Evolutionary conservation across 2,797 vertebrate species (phyloP).

Genomic region (Sphaeramia orbicularis): DNA sequence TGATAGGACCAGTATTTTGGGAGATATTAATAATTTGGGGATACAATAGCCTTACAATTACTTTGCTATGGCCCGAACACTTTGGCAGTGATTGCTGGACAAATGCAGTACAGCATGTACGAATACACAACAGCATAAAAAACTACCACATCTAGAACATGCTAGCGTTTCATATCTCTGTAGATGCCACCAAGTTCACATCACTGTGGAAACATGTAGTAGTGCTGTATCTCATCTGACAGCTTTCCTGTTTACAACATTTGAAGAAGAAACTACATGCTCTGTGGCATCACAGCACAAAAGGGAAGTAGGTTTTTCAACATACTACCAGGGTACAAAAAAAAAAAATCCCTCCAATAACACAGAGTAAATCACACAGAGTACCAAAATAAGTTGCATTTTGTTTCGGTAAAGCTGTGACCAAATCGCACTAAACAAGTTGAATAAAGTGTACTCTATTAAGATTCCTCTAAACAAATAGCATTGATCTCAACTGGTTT

Average conservation of each 20-base stretch:
- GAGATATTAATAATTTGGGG: no score
- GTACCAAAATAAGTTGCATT: neutral
- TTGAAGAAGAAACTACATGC: slow-evolving; percentile 54
- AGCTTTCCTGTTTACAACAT: slow-evolving; percentile 72
- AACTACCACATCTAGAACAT: no score
- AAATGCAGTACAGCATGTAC: no score
- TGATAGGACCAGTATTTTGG: no score
- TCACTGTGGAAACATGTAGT: slow-evolving; percentile 12
- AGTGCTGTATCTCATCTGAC: slow-evolving; percentile 32
- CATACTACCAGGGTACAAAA: slow-evolving; percentile 20
- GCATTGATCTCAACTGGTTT: slow-evolving; percentile 3
- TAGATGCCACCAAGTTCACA: slow-evolving; percentile 7
- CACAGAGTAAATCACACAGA: slow-evolving; percentile 20
- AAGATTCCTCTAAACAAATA: neutral
- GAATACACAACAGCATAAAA: no score
- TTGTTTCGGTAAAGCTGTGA: neutral
- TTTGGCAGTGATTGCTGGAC: no score
- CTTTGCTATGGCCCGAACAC: no score
- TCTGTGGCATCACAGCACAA: slow-evolving; percentile 28
- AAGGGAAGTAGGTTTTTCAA: slow-evolving; percentile 37
- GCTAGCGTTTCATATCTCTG: no score
- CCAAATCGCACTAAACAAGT: neutral
- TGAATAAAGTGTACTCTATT: slow-evolving; percentile 1
- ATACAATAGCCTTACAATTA: no score
- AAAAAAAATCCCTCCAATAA: slow-evolving; percentile 25